Conservation (phyloP, 2,888 invertebrate species). For the Mylabris sibirica region DNA sequence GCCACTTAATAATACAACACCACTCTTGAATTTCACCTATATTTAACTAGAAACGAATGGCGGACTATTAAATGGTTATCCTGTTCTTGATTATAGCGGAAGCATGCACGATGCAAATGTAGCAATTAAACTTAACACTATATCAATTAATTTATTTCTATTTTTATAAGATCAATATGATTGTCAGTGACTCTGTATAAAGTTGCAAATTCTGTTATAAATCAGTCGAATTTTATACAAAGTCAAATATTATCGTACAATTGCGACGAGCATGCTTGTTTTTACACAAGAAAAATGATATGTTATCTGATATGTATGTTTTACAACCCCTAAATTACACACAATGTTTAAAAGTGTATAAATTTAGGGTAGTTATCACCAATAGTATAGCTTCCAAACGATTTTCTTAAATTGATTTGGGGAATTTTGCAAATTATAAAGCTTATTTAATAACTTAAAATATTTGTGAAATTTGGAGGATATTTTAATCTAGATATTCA, state of each 20-base stretch:
- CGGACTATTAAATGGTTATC: too few species aligned
- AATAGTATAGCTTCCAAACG: conserved; percentile 35
- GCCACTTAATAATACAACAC: too few species aligned
- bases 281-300: neutral
- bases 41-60: too few species aligned
- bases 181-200: conserved; percentile 60
- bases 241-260: conserved; percentile 52
- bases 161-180: conserved; percentile 51
- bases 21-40: neutral
- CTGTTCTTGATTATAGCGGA: conserved; percentile 26
- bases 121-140: conserved; percentile 45
- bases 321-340: neutral
- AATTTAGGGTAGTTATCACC: conserved; percentile 28
- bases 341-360: neutral
- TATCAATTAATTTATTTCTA: conserved; percentile 27
- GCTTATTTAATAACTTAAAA: conserved; percentile 23
- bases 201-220: conserved; percentile 31
- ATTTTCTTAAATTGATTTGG: conserved; percentile 36
- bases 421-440: conserved; percentile 22
- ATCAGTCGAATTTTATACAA: conserved; percentile 49
- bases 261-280: conserved; percentile 50
- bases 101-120: conserved; percentile 50
- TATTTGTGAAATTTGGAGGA: too few species aligned
- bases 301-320: neutral
- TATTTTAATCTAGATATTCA: too few species aligned